Evolutionary conservation across 2,113 vertebrate genomes (phyloP), one percentile per base, ranked within the genome.

Genomic region (Oreochromis tanganicae): DNA sequence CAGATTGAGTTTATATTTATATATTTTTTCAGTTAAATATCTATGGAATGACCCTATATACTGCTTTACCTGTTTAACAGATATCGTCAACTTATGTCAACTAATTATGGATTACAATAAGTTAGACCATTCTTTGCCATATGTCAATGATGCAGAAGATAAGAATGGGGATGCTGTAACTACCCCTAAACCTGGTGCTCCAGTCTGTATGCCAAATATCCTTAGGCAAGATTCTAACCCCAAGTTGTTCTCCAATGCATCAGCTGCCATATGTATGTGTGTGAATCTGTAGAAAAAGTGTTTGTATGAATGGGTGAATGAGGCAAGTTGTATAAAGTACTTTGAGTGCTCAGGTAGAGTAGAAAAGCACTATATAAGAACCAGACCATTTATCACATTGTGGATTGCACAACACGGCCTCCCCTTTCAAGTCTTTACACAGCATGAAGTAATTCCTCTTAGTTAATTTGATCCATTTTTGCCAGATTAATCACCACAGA

Each of bases 401-500:
- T 43, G 21, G 66, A 46, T 43, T 46, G 5, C 68, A 48, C 24
- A 75, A 75, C 43, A 19, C 43, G 50, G 24, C 16, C 9, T 32
- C 46, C 4, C 27, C 16, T 32, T 78, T 78, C 11, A 78, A 78
- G 73, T 78, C 16, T 48, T 12, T 81, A 36, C 19, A 52, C 41
- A 61, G 19, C 17, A 52, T 59, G 2, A 21, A 46, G 19, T 48
- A 84, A 24, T 13, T 85, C 43, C 14, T 85, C 36, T 86, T 27
- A 87, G 81, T 89, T 75, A 86, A 81, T 43, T 12, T 46, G 24
- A 88, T 88, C 80, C 4, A 38, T 87, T 41, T 86, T 29, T 84
- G 38, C 82, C 68, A 17, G 19, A 78, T 90, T 78, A 89, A 93
- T 92, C 54, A n/a, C 61, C 59, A 32, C 82, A 87, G 82, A 84